These are phyloP conservation scores for Nothoprocta perdicaria DNA, from an alignment of 2,113 vertebrate genomes.

Conservation along the genomic window DNA sequence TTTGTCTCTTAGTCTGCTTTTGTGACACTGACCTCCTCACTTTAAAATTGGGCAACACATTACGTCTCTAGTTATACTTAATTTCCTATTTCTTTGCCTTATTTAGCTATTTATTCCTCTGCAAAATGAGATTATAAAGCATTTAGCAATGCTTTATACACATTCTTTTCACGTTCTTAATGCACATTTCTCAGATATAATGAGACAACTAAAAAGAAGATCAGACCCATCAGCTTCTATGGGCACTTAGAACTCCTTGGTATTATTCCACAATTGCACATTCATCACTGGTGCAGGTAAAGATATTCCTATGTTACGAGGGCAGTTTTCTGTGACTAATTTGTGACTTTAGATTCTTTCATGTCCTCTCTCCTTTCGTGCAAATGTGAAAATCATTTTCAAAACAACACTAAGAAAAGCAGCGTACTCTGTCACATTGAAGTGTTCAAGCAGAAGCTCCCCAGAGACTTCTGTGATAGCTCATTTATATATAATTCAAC, in stretches of 20 bases:
- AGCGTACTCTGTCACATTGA: constrained; percentile 1
- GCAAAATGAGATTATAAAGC: background rate
- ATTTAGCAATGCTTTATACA: background rate
- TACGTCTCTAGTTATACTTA: background rate
- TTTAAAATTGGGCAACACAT: background rate
- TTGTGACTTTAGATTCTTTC: background rate
- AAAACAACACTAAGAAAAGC: background rate
- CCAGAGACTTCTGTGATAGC: constrained; percentile 45
- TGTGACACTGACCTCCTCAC: rapidly evolving
- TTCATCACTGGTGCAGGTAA: background rate
- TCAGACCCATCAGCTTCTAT: background rate
- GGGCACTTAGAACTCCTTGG: background rate
- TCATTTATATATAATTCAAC: constrained; percentile 64
- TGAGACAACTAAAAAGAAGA: background rate
- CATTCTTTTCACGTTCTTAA: background rate
- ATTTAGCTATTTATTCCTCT: background rate
- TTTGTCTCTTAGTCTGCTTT: background rate
- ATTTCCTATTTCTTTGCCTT: background rate
- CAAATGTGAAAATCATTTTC: constrained; percentile 20
- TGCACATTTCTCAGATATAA: background rate
- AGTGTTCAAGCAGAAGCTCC: constrained; percentile 54
- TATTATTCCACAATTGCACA: background rate
- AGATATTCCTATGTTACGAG: background rate
- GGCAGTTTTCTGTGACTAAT: background rate
- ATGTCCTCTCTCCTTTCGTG: background rate